Conservation (phyloP, 2,113 vertebrate genomes). For the Tiliqua scincoides region DNA sequence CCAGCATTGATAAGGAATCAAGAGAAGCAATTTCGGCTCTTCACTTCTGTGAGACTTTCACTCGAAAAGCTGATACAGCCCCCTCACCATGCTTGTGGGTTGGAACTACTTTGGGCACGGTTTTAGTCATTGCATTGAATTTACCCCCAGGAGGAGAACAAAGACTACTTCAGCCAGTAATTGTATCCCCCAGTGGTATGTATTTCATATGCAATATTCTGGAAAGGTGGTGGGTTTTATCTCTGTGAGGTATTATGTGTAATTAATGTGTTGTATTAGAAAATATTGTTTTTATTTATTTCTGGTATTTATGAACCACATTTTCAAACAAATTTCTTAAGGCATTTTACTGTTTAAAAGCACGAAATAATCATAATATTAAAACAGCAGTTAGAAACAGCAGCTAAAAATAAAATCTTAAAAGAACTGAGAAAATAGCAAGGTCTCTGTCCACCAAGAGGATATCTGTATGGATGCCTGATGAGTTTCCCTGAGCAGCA, state of each 20-base stretch:
- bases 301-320: no score
- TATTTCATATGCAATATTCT: slow-evolving; percentile 37
- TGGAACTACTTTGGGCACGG: slow-evolving; percentile 92
- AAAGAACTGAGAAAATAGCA: no score
- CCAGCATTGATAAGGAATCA: slow-evolving; percentile 97
- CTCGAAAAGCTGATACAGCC: slow-evolving; percentile 86
- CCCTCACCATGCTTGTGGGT: slow-evolving; percentile 91
- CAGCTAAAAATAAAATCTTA: no score
- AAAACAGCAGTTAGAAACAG: no score
- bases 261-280: background rate
- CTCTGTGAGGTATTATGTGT: background rate
- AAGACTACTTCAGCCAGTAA: slow-evolving; percentile 94
- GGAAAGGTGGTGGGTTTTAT: background rate
- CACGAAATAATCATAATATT: no score
- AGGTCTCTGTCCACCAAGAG: no score
- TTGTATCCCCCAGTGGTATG: slow-evolving; percentile 94
- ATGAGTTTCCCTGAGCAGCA: no score
- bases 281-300: no score
- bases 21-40: slow-evolving; percentile 93
- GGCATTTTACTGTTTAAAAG: no score
- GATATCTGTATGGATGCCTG: no score
- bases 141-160: slow-evolving; percentile 94
- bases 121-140: slow-evolving; percentile 88
- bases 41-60: slow-evolving; percentile 92
- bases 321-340: no score